phyloP scores from a whole-genome alignment of 35 echinoderm and acorn worm species.

The Holothuria glaberrima region DNA sequence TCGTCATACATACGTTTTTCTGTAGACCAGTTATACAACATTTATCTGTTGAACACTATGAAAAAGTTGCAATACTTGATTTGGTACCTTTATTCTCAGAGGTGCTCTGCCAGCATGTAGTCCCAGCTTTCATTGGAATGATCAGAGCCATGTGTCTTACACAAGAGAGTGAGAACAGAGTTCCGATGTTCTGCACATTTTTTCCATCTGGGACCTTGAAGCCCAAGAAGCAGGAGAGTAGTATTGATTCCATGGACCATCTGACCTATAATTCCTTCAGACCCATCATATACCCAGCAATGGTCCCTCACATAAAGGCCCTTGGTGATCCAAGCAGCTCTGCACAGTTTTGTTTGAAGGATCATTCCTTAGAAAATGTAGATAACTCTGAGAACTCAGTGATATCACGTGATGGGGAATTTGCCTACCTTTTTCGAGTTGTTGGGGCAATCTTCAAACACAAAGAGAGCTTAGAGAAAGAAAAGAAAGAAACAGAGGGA shows the following conservation, averaged over 20 bases:
- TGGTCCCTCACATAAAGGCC: slow-evolving; percentile 70
- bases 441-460: slow-evolving; percentile 64
- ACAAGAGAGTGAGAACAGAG: slow-evolving; percentile 3
- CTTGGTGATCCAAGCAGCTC: background rate
- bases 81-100: slow-evolving; percentile 11
- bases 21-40: too few relatives aligned
- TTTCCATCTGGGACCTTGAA: background rate
- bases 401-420: background rate
- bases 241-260: background rate
- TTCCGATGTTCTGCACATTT: slow-evolving; percentile 75
- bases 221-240: background rate
- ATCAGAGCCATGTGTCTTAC: slow-evolving; percentile 72
- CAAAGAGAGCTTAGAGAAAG: background rate
- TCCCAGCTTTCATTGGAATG: slow-evolving; percentile 88
- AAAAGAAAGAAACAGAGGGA: background rate
- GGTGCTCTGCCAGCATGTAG: slow-evolving; percentile 58
- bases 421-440: slow-evolving; percentile 53
- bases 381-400: background rate
- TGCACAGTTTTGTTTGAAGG: slow-evolving; percentile 28
- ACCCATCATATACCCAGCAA: slow-evolving; percentile 85
- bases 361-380: background rate
- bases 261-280: slow-evolving; percentile 86
- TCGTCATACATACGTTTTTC: too few relatives aligned
- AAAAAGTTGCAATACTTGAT: slow-evolving; percentile 1
- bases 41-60: too few relatives aligned